A percentile compares a stretch with the other conserved stretches of the same genome.
Evolutionary conservation across 1,140 invertebrate species (phyloP).

Genomic region (Papilio dardanus): DNA sequence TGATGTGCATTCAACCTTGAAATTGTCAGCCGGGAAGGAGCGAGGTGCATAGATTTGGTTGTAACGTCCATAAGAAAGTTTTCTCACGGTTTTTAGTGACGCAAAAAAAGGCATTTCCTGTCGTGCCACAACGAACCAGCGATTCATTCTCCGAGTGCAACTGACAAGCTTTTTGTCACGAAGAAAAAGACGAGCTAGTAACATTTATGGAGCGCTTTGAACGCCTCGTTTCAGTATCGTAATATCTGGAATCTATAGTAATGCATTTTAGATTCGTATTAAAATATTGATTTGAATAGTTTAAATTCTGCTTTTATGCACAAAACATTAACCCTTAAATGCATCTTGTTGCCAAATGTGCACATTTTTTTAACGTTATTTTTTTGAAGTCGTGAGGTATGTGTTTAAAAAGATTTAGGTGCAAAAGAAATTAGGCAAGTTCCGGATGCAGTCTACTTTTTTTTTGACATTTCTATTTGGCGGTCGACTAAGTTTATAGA

Average conservation of each 20-base stretch:
- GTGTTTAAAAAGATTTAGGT: no score
- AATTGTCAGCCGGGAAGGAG: constrained; percentile 23
- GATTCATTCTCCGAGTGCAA: background rate
- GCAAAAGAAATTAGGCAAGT: no score
- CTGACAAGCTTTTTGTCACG: constrained; percentile 20
- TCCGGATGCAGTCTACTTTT: no score
- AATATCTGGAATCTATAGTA: background rate
- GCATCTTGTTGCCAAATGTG: no score
- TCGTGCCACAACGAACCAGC: constrained; percentile 1
- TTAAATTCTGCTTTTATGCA: background rate
- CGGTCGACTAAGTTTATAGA: no score
- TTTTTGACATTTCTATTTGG: no score
- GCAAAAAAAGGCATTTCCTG: constrained; percentile 26
- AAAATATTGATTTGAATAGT: background rate
- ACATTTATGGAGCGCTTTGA: constrained; percentile 2
- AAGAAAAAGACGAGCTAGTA: constrained; percentile 17
- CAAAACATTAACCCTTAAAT: no score
- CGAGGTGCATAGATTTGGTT: constrained; percentile 24
- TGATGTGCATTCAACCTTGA: constrained; percentile 26
- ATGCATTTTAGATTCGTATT: background rate
- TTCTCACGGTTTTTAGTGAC: constrained; percentile 30
- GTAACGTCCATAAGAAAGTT: constrained; percentile 26
- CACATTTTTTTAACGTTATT: no score
- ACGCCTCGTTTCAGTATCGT: background rate
- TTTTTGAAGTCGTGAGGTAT: no score